Conservation (phyloP, 53 echinoderm and acorn worm genomes). For the Actinopyga echinites region DNA sequence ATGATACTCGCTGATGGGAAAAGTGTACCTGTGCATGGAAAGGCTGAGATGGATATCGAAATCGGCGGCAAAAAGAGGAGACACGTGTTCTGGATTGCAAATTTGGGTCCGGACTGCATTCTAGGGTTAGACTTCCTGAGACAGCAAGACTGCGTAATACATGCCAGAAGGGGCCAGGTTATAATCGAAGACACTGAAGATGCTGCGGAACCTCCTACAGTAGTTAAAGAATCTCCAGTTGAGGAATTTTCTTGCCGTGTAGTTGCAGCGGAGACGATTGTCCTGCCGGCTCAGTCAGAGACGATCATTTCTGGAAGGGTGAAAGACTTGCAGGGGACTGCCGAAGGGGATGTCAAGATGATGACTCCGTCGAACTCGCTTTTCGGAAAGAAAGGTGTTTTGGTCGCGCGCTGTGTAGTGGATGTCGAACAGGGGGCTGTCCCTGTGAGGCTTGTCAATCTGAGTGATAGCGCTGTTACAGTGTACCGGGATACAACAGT, state of each 20-base stretch:
- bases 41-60: too few species aligned
- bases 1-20: too few species aligned
- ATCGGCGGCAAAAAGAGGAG: neutral
- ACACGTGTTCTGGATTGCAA: neutral
- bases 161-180: neutral
- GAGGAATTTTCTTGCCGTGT: too few species aligned
- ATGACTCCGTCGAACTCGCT: too few species aligned
- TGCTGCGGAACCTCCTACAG: too few species aligned
- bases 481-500: slow-evolving; percentile 34
- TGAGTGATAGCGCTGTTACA: too few species aligned
- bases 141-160: slow-evolving; percentile 10
- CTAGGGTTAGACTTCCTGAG: slow-evolving; percentile 11
- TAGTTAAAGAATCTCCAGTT: too few species aligned
- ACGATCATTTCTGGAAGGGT: neutral
- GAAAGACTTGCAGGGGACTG: neutral
- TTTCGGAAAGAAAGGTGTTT: slow-evolving; percentile 2
- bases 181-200: too few species aligned
- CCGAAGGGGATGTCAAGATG: neutral
- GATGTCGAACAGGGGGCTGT: too few species aligned
- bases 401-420: neutral
- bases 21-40: neutral
- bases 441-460: neutral
- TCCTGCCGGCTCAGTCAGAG: neutral
- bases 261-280: neutral
- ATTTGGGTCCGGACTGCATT: slow-evolving; percentile 16